Evolutionary conservation across 2,113 vertebrate species (phyloP), one percentile per base, ranked within the genome.

Genomic region (Pachypanchax playfairii): DNA sequence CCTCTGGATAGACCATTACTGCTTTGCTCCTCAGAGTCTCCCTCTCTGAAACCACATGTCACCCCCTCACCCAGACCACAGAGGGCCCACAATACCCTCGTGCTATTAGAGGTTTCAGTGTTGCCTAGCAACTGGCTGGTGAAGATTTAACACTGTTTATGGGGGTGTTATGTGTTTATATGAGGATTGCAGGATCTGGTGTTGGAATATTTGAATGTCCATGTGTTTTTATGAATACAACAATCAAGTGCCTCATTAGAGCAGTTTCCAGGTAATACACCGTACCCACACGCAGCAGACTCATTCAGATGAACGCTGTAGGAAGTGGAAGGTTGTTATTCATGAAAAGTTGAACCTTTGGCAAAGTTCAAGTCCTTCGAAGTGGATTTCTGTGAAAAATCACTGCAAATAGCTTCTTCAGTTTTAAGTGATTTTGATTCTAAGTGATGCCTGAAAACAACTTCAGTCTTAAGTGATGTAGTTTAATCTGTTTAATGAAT

Each of bases 121-220:
- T 92, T 91, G 88, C 91, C 79, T 91, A 89, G 91, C 89, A 92
- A 92, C 91, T 85, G 78, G 72, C 73, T 61, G 73, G 57, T 64
- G 54, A 58, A 77, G 83, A 83, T 80, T 87, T 83, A 81, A 74
- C 65, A 69, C 43, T 73, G 60, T 84, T 85, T 84, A 69, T 68
- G 42, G 56, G 75, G 55, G 60, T 65, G 51, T 68, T 35, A n/a
- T 0, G 14, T 20, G 69, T 70, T 54, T 62, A 10, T 60, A 42
- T 57, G 39, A 31, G 28, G 24, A 25, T 55, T 44, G 17, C 38
- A 17, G 36, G 4, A 17, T 38, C 14, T 38, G 7, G 11, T 31
- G 7, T 10, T 43, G 52, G 15, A 55, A 63, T 1, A 41, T 56
- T 21, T 64, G 41, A 43, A 21, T 31, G 36, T 44, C 39, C 11